A percentile compares a stretch with the other conserved stretches of the same genome.
phyloP scores from a whole-genome alignment of 2,797 vertebrate species.

The Brachyalestes nurse region DNA sequence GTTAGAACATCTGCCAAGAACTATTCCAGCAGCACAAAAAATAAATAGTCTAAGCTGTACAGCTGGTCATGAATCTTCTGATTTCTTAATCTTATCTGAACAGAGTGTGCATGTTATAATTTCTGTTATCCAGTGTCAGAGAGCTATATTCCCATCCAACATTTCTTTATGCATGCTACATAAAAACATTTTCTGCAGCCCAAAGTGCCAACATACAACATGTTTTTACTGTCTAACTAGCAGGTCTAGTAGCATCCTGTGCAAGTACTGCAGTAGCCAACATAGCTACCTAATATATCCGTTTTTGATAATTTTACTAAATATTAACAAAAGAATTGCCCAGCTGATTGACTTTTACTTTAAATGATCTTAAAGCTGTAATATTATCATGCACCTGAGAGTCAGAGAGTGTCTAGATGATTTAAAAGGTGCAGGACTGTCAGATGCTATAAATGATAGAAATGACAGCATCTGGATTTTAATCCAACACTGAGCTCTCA shows the following conservation, averaged over 20 bases:
- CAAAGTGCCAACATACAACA: background rate
- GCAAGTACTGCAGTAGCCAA: background rate
- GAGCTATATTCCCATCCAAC: background rate
- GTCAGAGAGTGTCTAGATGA: background rate
- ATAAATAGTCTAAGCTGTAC: background rate
- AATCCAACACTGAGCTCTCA: constrained; percentile 8
- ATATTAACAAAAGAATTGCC: background rate
- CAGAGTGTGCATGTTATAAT: background rate
- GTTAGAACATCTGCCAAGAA: background rate
- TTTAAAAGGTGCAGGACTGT: background rate
- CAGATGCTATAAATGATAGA: background rate
- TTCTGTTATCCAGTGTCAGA: background rate
- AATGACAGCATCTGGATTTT: background rate
- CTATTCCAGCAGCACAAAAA: background rate
- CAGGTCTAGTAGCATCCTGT: background rate
- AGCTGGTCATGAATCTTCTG: background rate
- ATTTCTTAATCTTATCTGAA: background rate
- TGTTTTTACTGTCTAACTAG: background rate
- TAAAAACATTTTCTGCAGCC: background rate
- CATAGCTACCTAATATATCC: background rate
- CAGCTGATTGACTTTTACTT: constrained; percentile 18
- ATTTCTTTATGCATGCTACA: background rate
- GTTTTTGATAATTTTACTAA: background rate
- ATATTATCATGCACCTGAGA: constrained; percentile 10
- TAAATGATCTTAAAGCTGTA: constrained; percentile 30